Conservation (phyloP, 2,113 vertebrate species). For the Corynorhinus townsendii region DNA sequence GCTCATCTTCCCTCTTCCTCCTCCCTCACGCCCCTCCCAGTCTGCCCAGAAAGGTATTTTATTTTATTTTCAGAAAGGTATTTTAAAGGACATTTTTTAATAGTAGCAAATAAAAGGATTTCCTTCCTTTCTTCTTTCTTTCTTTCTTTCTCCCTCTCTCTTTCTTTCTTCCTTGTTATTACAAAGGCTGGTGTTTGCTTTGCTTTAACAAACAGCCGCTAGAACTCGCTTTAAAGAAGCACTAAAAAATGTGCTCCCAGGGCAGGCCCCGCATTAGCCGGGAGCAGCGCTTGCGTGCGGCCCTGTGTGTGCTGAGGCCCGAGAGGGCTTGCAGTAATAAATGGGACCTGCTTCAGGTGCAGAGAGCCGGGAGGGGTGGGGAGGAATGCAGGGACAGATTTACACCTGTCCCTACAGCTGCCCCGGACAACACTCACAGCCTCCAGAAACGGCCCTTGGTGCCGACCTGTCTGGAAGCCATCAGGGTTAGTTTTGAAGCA, state of each 20-base stretch:
- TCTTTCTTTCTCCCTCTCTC: conserved; percentile 11
- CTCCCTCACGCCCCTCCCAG: background rate
- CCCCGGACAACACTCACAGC: conserved; percentile 84
- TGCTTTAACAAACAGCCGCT: conserved; percentile 80
- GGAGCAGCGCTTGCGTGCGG: background rate
- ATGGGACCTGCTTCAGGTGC: conserved; percentile 89
- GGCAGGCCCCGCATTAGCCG: background rate
- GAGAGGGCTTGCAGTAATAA: conserved; percentile 78
- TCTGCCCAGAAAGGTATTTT: conserved; percentile 51
- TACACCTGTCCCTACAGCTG: conserved; percentile 92
- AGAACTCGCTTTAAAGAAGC: conserved; percentile 71
- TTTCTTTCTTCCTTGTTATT: conserved; percentile 9
- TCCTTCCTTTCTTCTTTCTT: background rate
- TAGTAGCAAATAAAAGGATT: background rate
- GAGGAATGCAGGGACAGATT: conserved; percentile 91
- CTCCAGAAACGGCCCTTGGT: conserved; percentile 95
- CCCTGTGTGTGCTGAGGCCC: background rate
- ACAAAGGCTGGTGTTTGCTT: conserved; percentile 79
- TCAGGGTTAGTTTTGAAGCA: conserved; percentile 73
- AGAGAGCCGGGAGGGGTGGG: conserved; percentile 75
- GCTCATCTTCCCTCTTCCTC: background rate
- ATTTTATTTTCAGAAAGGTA: conserved; percentile 44
- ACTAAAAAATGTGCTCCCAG: conserved; percentile 33
- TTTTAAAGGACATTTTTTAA: conserved; percentile 58
- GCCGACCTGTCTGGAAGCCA: conserved; percentile 92